A percentile compares a stretch with the other conserved stretches of the same genome.
These are phyloP conservation scores for Xylota sylvarum DNA, from an alignment of 2,888 invertebrate species.

Conservation along the genomic window DNA sequence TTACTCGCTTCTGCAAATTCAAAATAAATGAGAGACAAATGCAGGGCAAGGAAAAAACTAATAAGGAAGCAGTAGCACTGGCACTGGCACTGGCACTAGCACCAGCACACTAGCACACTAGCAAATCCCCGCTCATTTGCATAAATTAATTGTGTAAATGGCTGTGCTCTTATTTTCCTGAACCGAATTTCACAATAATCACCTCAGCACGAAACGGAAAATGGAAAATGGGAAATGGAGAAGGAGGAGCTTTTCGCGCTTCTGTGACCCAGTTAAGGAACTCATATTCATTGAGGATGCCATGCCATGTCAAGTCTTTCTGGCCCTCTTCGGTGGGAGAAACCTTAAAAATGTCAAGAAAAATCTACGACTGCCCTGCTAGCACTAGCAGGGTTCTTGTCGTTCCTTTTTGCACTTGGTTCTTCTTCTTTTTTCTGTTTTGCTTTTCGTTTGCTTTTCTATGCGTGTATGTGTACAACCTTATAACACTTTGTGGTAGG, in stretches of 20 bases:
- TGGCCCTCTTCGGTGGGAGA: conserved; percentile 30
- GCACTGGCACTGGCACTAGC: conserved; percentile 14
- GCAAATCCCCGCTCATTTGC: conserved; percentile 71
- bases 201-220: conserved; percentile 26
- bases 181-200: conserved; percentile 74
- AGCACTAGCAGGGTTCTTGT: conserved; percentile 23
- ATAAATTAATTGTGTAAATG: conserved; percentile 77
- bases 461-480: conserved; percentile 21
- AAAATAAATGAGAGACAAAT: conserved; percentile 74
- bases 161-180: conserved; percentile 67
- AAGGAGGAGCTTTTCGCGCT: conserved; percentile 16
- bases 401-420: background rate
- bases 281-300: conserved; percentile 61
- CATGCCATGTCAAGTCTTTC: conserved; percentile 62
- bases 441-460: background rate
- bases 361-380: conserved; percentile 61
- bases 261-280: conserved; percentile 67
- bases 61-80: conserved; percentile 37
- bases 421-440: background rate
- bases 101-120: too few species aligned
- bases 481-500: conserved; percentile 62
- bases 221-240: background rate
- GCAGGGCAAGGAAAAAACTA: conserved; percentile 53
- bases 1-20: conserved; percentile 69
- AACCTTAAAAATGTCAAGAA: conserved; percentile 61